Conservation (phyloP, 2,888 invertebrate species). For the Pyrocoelia pectoralis region DNA sequence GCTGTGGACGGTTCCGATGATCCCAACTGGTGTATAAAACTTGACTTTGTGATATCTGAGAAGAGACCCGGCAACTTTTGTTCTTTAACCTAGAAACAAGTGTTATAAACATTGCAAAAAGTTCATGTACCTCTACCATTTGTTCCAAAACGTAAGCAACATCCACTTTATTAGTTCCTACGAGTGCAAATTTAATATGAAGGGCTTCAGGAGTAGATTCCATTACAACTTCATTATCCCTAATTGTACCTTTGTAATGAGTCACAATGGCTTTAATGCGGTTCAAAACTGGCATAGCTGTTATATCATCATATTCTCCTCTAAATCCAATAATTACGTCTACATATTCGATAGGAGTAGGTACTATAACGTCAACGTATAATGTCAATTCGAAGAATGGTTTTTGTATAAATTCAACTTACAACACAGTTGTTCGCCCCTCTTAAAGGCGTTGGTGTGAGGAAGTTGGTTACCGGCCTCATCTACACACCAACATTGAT, state of each 20-base stretch:
- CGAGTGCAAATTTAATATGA: conserved; percentile 69
- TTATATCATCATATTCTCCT: conserved; percentile 64
- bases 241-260: conserved; percentile 58
- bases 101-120: too few relatives aligned
- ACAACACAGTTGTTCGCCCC: conserved; percentile 67
- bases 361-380: conserved; percentile 62
- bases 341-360: conserved; percentile 77
- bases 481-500: conserved; percentile 87
- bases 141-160: conserved; percentile 82
- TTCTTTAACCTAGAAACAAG: conserved; percentile 60
- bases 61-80: conserved; percentile 63
- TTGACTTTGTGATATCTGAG: conserved; percentile 71
- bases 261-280: conserved; percentile 61
- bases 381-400: not conserved
- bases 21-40: conserved; percentile 66
- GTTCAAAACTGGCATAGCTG: conserved; percentile 61
- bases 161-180: conserved; percentile 79
- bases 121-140: too few relatives aligned
- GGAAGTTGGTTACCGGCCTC: conserved; percentile 79
- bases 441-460: conserved; percentile 67
- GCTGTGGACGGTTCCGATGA: conserved; percentile 52
- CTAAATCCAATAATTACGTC: conserved; percentile 78
- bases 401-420: too few relatives aligned
- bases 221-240: conserved; percentile 62
- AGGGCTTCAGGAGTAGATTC: conserved; percentile 64